Base-by-base conservation (phyloP, 2,797 vertebrate species). In the Parauchenoglanis punctatus region DNA sequence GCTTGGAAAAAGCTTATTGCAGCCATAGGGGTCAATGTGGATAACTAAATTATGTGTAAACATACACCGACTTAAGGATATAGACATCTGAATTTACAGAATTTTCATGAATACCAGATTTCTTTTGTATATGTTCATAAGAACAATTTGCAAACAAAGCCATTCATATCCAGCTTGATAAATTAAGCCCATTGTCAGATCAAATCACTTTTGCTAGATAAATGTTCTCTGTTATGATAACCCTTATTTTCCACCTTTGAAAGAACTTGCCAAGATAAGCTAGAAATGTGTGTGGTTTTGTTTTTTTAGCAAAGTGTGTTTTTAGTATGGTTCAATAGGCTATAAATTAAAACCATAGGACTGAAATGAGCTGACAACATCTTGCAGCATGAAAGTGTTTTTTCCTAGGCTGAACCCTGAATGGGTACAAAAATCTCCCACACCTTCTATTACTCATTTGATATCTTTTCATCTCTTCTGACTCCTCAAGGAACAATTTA, bases 401-500 rank as follows among this genome's bases (percentile, higher is more conserved):
- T 81, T 56, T 70, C 52, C 6, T 76, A 85, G 87, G 85, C 35
- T 82, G 58, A 40, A 81, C 54, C 11, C 58, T 63, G 28, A 35
- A 87, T 44, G 15, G 86, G 87, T 80, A 68, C 35, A 35, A 63
- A 77, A 83, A 86, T 44, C 67, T 68, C 81, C 56, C 58, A 76
- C 58, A 59, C 80, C 63, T 87, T 72, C 25, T 83, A 58, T 80
- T 88, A 82, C 63, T 85, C 81, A 59, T 40, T 83, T 81, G 0
- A 18, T 59, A 31, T 91, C 86, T 81, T 81, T 81, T 86, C 15
- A 63, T 58, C 12, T 7, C 28, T 77, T 78, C 75, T 87, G 82
- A 67, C 88, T 86, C 63, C 84, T 85, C 84, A 86, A 88, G 88
- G 88, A 49, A 78, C 73, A 31, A 28, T 87, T 85, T 83, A 87